Evolutionary conservation across 2,888 invertebrate genomes (phyloP).

Genomic region (Tetranychus truncatus): DNA sequence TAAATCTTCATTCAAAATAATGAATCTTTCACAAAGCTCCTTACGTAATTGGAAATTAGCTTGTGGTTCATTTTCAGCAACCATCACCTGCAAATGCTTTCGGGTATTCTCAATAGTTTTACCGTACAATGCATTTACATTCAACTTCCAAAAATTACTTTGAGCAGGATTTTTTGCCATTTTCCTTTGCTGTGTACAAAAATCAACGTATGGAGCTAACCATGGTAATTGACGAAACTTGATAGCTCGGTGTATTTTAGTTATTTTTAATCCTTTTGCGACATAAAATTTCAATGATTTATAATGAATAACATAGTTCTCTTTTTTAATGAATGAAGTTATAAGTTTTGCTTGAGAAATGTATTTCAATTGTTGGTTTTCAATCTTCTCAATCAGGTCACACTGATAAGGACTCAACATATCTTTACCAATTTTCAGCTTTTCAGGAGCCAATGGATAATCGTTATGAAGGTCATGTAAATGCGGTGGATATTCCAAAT

Average conservation of each 20-base stretch:
- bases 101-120: constrained; percentile 31
- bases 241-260: neutral
- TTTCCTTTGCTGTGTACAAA: constrained; percentile 22
- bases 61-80: neutral
- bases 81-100: constrained; percentile 24
- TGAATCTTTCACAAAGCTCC: neutral
- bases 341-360: constrained; percentile 17
- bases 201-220: constrained; percentile 24
- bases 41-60: neutral
- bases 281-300: constrained; percentile 7
- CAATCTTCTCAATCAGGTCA: neutral
- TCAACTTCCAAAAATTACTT: constrained; percentile 32
- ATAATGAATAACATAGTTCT: constrained; percentile 7
- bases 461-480: constrained; percentile 6
- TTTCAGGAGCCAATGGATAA: constrained; percentile 8
- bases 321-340: constrained; percentile 22
- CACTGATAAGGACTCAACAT: neutral
- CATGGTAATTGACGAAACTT: constrained; percentile 22
- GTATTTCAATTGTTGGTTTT: neutral
- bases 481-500: constrained; percentile 8
- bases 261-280: neutral
- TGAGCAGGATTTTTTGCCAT: constrained; percentile 29
- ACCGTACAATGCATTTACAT: constrained; percentile 31
- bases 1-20: neutral
- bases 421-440: neutral